These are phyloP conservation scores for Forbesichthys agassizii DNA, from an alignment of 2,113 vertebrate genomes.

Conservation along the genomic window DNA sequence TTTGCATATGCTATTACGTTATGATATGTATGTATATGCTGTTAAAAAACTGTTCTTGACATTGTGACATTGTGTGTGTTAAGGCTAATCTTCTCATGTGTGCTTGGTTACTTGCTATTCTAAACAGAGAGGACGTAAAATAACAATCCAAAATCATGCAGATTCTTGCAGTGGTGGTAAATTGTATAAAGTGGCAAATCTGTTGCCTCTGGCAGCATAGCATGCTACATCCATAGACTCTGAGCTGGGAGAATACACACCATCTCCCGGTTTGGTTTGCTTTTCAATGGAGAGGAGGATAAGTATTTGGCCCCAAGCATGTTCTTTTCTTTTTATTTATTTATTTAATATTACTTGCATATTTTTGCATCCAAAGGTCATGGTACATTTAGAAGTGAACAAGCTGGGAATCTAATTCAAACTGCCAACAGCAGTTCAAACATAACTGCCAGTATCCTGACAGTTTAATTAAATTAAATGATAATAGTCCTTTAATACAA, in stretches of 20 bases:
- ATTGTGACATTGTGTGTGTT: no score
- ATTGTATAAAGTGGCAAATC: constrained; percentile 30
- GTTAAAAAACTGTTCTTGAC: no score
- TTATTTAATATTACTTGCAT: no score
- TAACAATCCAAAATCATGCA: background rate
- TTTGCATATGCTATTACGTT: no score
- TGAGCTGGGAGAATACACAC: constrained; percentile 36
- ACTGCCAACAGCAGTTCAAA: background rate
- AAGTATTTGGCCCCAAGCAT: constrained; percentile 20
- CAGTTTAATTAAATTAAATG: constrained; percentile 41
- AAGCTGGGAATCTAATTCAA: background rate
- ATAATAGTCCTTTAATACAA: constrained; percentile 18
- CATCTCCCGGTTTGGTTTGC: constrained; percentile 5
- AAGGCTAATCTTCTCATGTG: no score
- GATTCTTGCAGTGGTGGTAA: background rate
- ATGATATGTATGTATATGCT: no score
- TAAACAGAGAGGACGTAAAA: background rate
- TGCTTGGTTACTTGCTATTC: background rate
- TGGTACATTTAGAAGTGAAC: background rate
- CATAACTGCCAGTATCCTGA: background rate
- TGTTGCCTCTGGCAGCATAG: constrained; percentile 30
- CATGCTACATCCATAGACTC: constrained; percentile 26
- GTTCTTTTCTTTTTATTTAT: constrained; percentile 4
- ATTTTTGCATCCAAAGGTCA: background rate
- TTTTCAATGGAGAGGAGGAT: constrained; percentile 21